These are phyloP conservation scores for Portunus trituberculatus DNA, from an alignment of 1,140 invertebrate genomes.

Conservation along the genomic window DNA sequence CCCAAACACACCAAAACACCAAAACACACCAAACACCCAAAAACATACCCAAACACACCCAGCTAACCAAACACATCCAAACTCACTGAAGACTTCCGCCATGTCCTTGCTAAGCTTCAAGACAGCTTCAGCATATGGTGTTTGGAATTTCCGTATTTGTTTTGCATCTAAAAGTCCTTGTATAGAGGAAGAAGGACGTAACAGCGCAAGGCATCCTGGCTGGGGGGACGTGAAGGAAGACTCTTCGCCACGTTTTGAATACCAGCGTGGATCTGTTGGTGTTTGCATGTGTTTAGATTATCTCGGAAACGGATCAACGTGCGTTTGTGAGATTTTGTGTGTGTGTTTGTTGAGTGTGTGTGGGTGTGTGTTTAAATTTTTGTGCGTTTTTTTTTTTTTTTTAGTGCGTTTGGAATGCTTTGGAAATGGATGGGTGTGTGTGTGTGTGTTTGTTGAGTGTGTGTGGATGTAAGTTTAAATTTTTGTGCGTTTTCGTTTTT, in stretches of 20 bases:
- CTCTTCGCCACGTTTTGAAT: slow-evolving; percentile 28
- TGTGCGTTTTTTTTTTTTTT: no score
- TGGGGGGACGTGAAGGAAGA: slow-evolving; percentile 14
- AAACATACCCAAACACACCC: no score
- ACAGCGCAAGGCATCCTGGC: slow-evolving; percentile 46
- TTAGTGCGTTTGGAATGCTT: no score
- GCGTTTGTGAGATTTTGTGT: no score
- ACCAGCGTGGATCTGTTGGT: slow-evolving; percentile 47
- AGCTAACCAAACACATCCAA: no score
- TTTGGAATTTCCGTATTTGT: slow-evolving; percentile 41
- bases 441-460: no score
- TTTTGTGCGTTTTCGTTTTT: no score
- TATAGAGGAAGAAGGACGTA: slow-evolving; percentile 64
- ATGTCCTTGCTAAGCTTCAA: slow-evolving; percentile 34
- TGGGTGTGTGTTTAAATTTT: no score
- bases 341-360: no score
- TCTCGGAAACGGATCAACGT: neutral
- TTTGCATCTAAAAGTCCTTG: slow-evolving; percentile 59
- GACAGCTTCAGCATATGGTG: slow-evolving; percentile 55
- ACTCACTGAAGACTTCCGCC: slow-evolving; percentile 50
- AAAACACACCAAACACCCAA: neutral
- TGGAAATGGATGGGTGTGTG: no score
- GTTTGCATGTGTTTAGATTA: neutral
- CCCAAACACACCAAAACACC: no score
- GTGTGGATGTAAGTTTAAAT: no score